A percentile compares a stretch with the other conserved stretches of the same genome.
phyloP scores from a whole-genome alignment of 2,797 vertebrate genomes.

The Anas bernieri region DNA sequence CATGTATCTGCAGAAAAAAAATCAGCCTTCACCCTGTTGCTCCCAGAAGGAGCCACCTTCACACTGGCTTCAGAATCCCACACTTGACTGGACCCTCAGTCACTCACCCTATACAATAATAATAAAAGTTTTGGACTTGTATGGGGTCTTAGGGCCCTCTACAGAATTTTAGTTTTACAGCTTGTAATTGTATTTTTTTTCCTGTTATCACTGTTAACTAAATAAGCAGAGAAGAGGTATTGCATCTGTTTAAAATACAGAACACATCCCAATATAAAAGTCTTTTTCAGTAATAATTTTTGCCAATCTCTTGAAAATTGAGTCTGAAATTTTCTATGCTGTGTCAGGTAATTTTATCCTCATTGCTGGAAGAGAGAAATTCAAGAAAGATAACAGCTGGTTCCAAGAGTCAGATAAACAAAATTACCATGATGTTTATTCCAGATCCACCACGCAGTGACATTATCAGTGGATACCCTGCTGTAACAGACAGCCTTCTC shows the following conservation, averaged over 20 bases:
- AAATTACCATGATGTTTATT: not conserved
- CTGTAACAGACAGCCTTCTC: not conserved
- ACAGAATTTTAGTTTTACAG: not conserved
- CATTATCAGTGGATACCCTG: not conserved
- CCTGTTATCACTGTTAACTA: not conserved
- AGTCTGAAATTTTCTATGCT: not conserved
- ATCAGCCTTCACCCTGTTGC: not conserved
- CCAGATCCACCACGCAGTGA: not conserved
- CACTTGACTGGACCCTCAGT: not conserved
- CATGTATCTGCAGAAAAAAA: not conserved
- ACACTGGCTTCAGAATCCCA: not conserved
- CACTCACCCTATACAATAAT: not conserved
- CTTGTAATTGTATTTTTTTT: not conserved
- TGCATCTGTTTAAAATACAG: not conserved
- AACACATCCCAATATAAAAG: not conserved
- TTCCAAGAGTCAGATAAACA: not conserved
- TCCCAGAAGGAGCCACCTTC: not conserved
- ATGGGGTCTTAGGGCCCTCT: not conserved
- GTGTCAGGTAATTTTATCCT: not conserved
- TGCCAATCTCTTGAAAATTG: not conserved
- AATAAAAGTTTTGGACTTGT: not conserved
- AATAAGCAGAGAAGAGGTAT: not conserved
- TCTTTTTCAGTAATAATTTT: not conserved
- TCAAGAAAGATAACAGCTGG: not conserved
- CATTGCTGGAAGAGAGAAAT: not conserved